Percentiles rank a stretch among this genome's conserved stretches.
Evolutionary conservation across 2,888 invertebrate species (phyloP).

Genomic region (Ormyrus labotus): DNA sequence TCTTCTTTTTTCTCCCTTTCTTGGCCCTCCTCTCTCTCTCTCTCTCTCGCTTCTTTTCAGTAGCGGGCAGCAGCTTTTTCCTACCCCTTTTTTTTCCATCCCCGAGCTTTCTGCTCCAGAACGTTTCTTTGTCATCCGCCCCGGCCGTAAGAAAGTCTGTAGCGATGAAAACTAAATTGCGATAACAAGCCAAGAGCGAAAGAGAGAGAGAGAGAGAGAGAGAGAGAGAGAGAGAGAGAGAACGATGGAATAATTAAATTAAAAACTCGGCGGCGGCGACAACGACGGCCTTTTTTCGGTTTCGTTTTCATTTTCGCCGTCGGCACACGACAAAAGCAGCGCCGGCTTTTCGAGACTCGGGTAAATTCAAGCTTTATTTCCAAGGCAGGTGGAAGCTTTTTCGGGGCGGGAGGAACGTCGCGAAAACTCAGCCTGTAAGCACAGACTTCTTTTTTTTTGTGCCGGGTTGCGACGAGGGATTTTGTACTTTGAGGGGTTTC

Average conservation of each 20-base stretch:
- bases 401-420: too few relatives aligned
- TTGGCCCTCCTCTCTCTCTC: background rate
- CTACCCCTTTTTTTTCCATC: conserved; percentile 35
- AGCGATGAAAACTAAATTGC: conserved; percentile 10
- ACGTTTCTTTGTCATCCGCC: conserved; percentile 32
- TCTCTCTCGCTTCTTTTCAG: conserved; percentile 13
- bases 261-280: too few relatives aligned
- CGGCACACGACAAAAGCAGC: background rate
- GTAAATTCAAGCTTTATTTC: too few relatives aligned
- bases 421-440: too few relatives aligned
- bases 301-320: background rate
- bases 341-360: too few relatives aligned
- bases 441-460: too few relatives aligned
- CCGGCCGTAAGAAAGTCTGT: background rate
- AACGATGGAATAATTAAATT: conserved; percentile 17
- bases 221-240: background rate
- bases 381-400: too few relatives aligned
- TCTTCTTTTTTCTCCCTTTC: background rate
- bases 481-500: too few relatives aligned
- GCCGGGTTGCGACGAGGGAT: too few relatives aligned
- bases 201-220: too few relatives aligned
- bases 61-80: background rate
- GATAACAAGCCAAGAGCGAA: conserved; percentile 2
- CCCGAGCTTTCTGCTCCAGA: conserved; percentile 14
- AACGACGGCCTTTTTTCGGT: background rate